A percentile compares a stretch with the other conserved stretches of the same genome.
These are phyloP conservation scores for Homalodisca vitripennis DNA, from an alignment of 1,140 invertebrate species.

Conservation along the genomic window DNA sequence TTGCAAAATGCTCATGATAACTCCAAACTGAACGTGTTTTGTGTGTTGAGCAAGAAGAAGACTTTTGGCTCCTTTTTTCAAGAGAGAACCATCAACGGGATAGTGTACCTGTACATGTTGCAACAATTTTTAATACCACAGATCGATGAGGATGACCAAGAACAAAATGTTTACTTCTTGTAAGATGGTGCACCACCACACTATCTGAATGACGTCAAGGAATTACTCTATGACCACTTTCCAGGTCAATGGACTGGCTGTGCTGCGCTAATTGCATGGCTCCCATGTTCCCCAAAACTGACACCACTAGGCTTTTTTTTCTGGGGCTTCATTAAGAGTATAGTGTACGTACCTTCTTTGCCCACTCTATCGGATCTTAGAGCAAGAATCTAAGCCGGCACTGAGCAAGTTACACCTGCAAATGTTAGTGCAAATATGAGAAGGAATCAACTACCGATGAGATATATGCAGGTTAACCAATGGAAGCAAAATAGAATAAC, in stretches of 20 bases:
- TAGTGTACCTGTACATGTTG: no score
- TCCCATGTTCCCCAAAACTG: conserved; percentile 47
- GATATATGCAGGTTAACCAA: not conserved
- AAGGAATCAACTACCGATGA: no score
- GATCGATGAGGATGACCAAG: no score
- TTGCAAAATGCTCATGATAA: not conserved
- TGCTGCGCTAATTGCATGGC: conserved; percentile 46
- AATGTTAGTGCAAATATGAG: no score
- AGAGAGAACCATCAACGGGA: no score
- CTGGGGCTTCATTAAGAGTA: conserved; percentile 47
- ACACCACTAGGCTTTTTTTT: conserved; percentile 48
- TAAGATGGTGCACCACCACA: not conserved
- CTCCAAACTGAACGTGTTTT: no score
- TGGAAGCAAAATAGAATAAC: not conserved
- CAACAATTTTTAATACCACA: no score
- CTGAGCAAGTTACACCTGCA: no score
- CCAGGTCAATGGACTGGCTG: no score
- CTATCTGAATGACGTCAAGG: not conserved
- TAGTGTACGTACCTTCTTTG: conserved; percentile 39
- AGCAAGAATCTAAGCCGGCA: not conserved
- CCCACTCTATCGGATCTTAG: not conserved
- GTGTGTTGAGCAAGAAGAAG: no score
- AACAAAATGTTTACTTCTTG: not conserved
- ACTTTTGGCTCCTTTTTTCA: no score
- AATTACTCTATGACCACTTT: no score